These are phyloP conservation scores for Macrotus californicus DNA, from an alignment of 2,113 vertebrate species.

Conservation along the genomic window DNA sequence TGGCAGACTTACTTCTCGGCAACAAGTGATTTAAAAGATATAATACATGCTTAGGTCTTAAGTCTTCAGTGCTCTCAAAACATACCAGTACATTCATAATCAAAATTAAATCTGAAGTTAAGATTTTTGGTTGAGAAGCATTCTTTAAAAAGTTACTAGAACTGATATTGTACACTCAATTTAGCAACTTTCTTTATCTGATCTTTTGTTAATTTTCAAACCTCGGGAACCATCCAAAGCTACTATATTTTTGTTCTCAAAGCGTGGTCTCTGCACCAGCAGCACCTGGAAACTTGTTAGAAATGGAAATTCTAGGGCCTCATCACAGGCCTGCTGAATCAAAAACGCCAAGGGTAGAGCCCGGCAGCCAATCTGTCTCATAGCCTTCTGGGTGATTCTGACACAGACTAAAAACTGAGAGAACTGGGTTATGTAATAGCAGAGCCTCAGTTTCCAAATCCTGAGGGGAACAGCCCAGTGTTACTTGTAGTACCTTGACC, in stretches of 20 bases:
- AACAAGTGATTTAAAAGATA: conserved; percentile 14
- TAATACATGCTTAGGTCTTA: background rate
- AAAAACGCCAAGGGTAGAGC: background rate
- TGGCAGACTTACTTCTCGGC: conserved; percentile 10
- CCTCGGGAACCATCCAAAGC: background rate
- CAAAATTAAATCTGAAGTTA: conserved; percentile 23
- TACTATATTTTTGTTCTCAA: background rate
- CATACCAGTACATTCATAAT: background rate
- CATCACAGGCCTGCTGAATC: background rate
- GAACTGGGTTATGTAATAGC: background rate
- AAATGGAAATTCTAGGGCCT: background rate
- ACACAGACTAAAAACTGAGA: background rate
- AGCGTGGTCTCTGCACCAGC: background rate
- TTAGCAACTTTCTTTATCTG: background rate
- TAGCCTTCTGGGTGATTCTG: background rate
- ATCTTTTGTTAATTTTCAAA: conserved; percentile 3
- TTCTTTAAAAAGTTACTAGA: conserved; percentile 5
- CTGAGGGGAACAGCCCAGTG: background rate
- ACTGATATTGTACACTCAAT: background rate
- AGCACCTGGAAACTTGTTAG: background rate
- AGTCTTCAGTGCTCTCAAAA: conserved; percentile 13
- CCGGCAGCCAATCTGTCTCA: background rate
- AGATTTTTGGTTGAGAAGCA: background rate
- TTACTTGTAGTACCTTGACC: background rate
- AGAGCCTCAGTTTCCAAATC: background rate